These are phyloP conservation scores for Sula dactylatra DNA, from an alignment of 2,113 vertebrate species.

Conservation along the genomic window DNA sequence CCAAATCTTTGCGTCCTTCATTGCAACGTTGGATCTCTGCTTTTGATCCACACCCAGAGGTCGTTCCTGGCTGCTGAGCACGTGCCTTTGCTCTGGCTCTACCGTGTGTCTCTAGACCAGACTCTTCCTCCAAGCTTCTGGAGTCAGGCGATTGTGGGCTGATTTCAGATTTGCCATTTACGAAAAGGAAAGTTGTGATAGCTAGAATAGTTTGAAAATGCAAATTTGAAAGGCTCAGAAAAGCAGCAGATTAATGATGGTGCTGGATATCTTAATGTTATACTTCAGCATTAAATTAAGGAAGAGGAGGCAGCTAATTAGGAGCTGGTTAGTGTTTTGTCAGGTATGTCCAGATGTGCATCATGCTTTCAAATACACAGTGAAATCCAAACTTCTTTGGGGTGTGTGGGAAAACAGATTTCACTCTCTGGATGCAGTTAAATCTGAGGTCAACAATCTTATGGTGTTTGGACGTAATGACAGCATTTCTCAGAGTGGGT, in stretches of 20 bases:
- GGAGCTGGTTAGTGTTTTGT: not conserved
- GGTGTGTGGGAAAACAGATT: not conserved
- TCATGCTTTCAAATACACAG: not conserved
- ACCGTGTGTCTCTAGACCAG: not conserved
- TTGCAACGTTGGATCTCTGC: not conserved
- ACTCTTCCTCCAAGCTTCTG: not conserved
- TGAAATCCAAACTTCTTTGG: not conserved
- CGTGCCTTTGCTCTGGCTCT: not conserved
- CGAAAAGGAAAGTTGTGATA: not conserved
- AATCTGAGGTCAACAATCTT: not conserved
- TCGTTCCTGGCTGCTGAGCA: not conserved
- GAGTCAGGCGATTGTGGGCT: fast-evolving
- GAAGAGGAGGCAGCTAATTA: not conserved
- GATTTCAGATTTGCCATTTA: not conserved
- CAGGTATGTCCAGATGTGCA: not conserved
- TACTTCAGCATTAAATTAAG: not conserved
- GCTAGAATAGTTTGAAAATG: not conserved
- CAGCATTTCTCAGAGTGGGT: not conserved
- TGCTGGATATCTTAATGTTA: not conserved
- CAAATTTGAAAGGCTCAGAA: not conserved
- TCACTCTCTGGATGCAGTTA: not conserved
- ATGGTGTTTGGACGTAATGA: not conserved
- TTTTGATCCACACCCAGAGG: not conserved
- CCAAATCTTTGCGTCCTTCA: not conserved
- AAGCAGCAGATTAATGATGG: not conserved